Evolutionary conservation across 2,797 vertebrate species (phyloP), one percentile per base, ranked within the genome.

Genomic region (Scarus forsteni): DNA sequence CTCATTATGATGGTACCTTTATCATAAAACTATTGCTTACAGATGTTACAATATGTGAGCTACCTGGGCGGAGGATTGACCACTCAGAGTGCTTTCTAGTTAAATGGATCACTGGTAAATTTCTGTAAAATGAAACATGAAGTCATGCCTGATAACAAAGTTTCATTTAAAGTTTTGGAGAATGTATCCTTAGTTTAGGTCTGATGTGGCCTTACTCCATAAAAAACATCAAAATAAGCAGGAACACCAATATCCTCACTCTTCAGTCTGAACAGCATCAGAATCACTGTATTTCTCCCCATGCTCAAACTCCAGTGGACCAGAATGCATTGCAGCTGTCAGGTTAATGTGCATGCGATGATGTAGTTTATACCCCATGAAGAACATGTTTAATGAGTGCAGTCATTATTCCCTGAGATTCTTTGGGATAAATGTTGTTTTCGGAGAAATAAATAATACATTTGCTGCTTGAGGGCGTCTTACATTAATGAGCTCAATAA

Each of bases 401-500:
- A 73, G 38, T 68, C 43, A 44, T 61, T 60, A 66, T 69, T 71
- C 14, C 49, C 36, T 60, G 68, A 19, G 43, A 62, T 48, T 71
- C 70, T 60, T n/a, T 45, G 51, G 16, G 40, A 64, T 58, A 35
- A 65, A 60, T 58, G 55, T 64, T 68, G 54, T 59, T 55, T 27
- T 54, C 48, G 40, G 18, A 38, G 42, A 36, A 19, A 27, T 73
- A 50, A 66, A 78, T 80, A 66, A 69, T 60, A 56, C 44, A 79
- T 53, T 19, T 50, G 44, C 40, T 54, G 68, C 66, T 77, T 70
- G 16, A 40, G 64, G 60, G 83, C 60, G 9, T 56, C 42, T 51
- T 69, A 36, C 43, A 54, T 60, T 82, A 79, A 72, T 80, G 63
- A 77, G 38, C 54, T 77, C 12, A 62, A 73, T 69, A 70, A 76